Evolutionary conservation across 2,888 invertebrate species (phyloP), one percentile per base, ranked within the genome.

Genomic region (Ophraella communa): DNA sequence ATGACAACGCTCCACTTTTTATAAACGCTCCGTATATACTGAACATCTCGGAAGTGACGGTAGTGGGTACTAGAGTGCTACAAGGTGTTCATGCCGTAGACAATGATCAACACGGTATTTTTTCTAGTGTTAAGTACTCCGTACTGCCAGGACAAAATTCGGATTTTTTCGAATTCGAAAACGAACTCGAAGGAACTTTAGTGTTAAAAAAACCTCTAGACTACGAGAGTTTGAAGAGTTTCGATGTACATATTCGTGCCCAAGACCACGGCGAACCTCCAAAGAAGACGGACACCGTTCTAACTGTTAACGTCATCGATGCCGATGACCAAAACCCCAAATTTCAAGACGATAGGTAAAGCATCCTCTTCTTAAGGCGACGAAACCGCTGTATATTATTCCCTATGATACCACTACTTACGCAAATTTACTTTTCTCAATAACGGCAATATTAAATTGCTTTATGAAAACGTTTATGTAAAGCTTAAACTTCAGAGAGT

Each of bases 271-370:
- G 94, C 21, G 86, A 88, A 45, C 94, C 95, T 1, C 91, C 95
- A 0, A 87, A 87, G 72, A 87, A 87, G 76, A 89, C 90, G 39
- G 92, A 93, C 75, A 91, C 95, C 0, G 83, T 86, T 24, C 85
- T 96, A 3, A 86, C 87, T 2, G 91, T 96, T 0, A 88, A 90
- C 67, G 91, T 95, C 45, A 87, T 93, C 20, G 95, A 95, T 80
- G 94, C 95, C 0, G 95, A 95, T 76, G 95, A 95, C 81, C 95
- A 95, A 83, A 95, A 95, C 84, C 95, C 95, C 0, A 87, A 87
- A 74, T 95, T 95, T 79, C 78, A 86, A 7, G 87, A 89, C 67
- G 92, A 94, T 49, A 88, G 91, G 69, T 80, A 77, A 58, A 52
- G n/a, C n/a, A n/a, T n/a, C n/a, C n/a, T n/a, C n/a, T n/a, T n/a